Conservation (phyloP, 92 coral and sea anemone genomes). For the Nematostella vectensis region DNA sequence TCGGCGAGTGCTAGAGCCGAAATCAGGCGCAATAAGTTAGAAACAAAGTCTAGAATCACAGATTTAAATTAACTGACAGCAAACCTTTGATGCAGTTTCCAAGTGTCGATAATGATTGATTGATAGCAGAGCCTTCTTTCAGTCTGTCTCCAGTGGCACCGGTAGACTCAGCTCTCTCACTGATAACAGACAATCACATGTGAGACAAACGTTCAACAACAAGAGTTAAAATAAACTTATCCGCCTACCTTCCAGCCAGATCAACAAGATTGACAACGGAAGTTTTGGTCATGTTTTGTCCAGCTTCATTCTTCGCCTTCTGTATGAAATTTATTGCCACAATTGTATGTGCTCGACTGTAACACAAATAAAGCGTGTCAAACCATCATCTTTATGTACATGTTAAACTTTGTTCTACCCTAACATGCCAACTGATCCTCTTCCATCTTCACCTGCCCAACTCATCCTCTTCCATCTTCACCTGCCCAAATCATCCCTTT, state of each 20-base stretch:
- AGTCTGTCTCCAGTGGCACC: slow-evolving; percentile 95
- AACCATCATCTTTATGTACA: too few relatives aligned
- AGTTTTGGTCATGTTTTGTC: slow-evolving; percentile 89
- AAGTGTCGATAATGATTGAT: slow-evolving; percentile 72
- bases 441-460: too few relatives aligned
- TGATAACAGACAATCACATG: slow-evolving; percentile 2
- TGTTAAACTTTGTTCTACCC: too few relatives aligned
- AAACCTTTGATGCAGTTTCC: slow-evolving; percentile 92
- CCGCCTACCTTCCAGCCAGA: slow-evolving; percentile 85
- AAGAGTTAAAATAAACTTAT: too few relatives aligned
- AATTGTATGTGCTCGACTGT: slow-evolving; percentile 90
- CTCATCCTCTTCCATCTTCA: too few relatives aligned
- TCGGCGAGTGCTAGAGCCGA: slow-evolving; percentile 93
- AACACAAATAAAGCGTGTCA: too few relatives aligned
- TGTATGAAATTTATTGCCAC: slow-evolving; percentile 83
- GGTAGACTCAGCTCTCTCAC: slow-evolving; percentile 92
- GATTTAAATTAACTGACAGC: too few relatives aligned
- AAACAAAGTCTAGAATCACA: too few relatives aligned
- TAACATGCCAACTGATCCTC: too few relatives aligned
- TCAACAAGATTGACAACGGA: slow-evolving; percentile 82
- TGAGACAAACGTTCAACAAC: too few relatives aligned
- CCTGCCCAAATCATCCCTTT: too few relatives aligned
- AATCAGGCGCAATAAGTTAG: too few relatives aligned
- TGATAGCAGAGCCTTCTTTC: slow-evolving; percentile 89
- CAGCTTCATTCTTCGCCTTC: slow-evolving; percentile 68